phyloP scores from a whole-genome alignment of 37 sponge, comb jelly and placozoan species.

The Agelas oroides region DNA sequence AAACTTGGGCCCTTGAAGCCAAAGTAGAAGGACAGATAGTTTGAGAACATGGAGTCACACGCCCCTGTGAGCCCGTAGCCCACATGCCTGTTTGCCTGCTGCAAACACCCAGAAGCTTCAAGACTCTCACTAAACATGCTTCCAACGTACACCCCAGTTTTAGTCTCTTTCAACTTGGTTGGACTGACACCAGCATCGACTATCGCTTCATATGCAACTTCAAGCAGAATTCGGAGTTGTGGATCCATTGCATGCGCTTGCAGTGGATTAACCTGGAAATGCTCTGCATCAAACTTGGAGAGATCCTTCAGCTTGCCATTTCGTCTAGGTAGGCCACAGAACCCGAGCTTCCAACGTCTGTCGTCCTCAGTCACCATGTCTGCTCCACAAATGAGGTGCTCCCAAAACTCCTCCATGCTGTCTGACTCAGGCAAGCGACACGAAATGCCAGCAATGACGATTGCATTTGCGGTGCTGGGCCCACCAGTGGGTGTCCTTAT shows the following conservation, averaged over 20 bases:
- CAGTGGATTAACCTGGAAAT: conserved; percentile 50
- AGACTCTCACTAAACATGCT: conserved; percentile 31
- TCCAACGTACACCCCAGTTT: conserved; percentile 54
- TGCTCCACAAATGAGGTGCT: conserved; percentile 23
- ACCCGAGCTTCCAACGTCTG: conserved; percentile 46
- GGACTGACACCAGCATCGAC: conserved; percentile 58
- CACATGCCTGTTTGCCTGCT: conserved; percentile 2
- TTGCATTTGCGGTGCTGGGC: too few species aligned
- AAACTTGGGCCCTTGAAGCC: conserved; percentile 71
- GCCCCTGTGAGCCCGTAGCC: conserved; percentile 41
- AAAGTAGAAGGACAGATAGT: conserved; percentile 66
- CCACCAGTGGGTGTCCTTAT: too few species aligned
- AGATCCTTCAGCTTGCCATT: conserved; percentile 29
- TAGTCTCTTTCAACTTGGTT: conserved; percentile 25
- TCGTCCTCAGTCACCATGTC: conserved; percentile 57
- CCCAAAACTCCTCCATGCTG: conserved; percentile 66
- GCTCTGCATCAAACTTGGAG: conserved; percentile 47
- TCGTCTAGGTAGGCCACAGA: conserved; percentile 38
- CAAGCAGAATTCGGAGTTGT: conserved; percentile 64
- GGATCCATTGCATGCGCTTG: conserved; percentile 67
- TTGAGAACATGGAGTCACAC: conserved; percentile 53
- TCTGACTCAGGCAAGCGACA: conserved; percentile 50
- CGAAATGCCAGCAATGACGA: conserved; percentile 15
- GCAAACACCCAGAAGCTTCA: conserved; percentile 20
- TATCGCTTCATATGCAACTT: conserved; percentile 64